Evolutionary conservation across 2,888 invertebrate genomes (phyloP).

Genomic region (Erynnis tages): DNA sequence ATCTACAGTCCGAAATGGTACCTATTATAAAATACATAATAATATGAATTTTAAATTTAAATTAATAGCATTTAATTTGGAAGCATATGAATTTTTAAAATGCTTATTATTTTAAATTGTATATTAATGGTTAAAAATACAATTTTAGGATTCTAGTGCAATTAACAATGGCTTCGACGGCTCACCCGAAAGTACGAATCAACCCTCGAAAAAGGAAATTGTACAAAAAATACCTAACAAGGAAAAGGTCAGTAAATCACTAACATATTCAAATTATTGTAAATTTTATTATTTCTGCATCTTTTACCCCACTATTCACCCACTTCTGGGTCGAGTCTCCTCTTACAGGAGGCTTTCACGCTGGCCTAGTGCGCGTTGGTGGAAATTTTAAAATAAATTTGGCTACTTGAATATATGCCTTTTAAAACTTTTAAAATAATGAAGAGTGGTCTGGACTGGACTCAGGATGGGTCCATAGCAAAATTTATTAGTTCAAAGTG

Average conservation of each 20-base stretch:
- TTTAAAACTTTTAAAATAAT: too few species aligned
- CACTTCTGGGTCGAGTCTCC: too few species aligned
- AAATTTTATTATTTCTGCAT: too few species aligned
- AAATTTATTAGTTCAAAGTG: too few species aligned
- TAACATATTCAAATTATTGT: too few species aligned
- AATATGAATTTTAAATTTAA: not conserved
- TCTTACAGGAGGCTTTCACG: too few species aligned
- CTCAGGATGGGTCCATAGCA: too few species aligned
- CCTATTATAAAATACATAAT: not conserved
- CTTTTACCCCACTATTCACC: too few species aligned
- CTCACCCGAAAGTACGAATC: slow-evolving; percentile 22
- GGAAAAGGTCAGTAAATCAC: slow-evolving; percentile 15
- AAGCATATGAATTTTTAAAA: not conserved
- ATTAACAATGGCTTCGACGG: slow-evolving; percentile 28
- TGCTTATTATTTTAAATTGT: not conserved
- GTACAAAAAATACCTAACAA: not conserved
- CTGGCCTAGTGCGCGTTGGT: too few species aligned
- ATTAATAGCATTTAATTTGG: not conserved
- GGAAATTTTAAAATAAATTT: too few species aligned
- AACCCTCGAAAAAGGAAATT: not conserved
- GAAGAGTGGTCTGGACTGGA: too few species aligned
- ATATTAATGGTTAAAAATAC: not conserved
- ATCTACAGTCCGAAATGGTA: slow-evolving; percentile 13
- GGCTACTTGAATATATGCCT: too few species aligned
- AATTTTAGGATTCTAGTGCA: slow-evolving; percentile 15